phyloP scores from a whole-genome alignment of 2,888 invertebrate genomes.

The Platynereis dumerilii region DNA sequence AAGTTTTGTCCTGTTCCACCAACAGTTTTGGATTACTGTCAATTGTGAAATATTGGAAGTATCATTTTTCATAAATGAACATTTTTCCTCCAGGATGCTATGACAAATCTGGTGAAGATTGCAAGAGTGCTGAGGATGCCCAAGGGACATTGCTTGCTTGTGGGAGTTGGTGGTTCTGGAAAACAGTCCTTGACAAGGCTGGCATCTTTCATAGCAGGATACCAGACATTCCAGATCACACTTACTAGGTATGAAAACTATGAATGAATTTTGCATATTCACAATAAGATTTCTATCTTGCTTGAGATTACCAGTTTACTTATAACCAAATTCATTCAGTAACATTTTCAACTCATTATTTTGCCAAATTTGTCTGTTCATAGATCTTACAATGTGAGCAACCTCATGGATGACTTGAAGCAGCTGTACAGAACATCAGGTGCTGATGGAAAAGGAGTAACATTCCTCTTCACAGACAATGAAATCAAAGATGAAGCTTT shows the following conservation, averaged over 20 bases:
- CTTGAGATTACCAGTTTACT: no score
- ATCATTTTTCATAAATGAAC: no score
- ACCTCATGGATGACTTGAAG: slow-evolving; percentile 93
- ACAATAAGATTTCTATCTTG: no score
- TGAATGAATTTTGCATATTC: no score
- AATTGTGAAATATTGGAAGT: no score
- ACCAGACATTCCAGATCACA: slow-evolving; percentile 94
- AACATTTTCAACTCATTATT: no score
- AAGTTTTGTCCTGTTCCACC: no score
- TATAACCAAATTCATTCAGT: no score
- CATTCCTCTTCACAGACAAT: slow-evolving; percentile 94
- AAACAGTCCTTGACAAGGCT: slow-evolving; percentile 96
- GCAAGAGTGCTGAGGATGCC: slow-evolving; percentile 93
- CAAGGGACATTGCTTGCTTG: slow-evolving; percentile 92
- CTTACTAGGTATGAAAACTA: slow-evolving; percentile 74
- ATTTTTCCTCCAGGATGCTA: slow-evolving; percentile 73
- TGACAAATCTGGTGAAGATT: slow-evolving; percentile 92
- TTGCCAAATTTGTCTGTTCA: no score
- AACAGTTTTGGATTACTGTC: no score
- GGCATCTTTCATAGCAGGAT: slow-evolving; percentile 95
- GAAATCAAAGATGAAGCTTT: slow-evolving; percentile 99
- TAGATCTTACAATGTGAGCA: slow-evolving; percentile 88
- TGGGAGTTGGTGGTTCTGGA: slow-evolving; percentile 96
- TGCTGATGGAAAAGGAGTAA: slow-evolving; percentile 95
- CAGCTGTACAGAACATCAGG: slow-evolving; percentile 91